A percentile compares a stretch with the other conserved stretches of the same genome.
Conservation (phyloP, 2,888 invertebrate species). For the Ectobius pallidus region DNA sequence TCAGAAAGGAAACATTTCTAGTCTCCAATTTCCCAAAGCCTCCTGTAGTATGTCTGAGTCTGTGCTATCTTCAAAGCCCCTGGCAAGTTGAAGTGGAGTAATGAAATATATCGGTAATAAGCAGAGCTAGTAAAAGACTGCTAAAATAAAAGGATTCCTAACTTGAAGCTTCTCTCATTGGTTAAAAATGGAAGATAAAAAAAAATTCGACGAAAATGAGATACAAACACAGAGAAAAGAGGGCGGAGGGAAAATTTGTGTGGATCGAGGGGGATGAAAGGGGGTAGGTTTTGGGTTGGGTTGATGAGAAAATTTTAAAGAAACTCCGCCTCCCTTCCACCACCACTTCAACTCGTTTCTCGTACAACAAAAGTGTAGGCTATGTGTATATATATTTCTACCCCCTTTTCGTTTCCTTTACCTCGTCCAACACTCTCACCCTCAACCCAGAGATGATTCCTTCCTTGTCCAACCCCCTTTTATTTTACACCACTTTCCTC, state of each 20-base stretch:
- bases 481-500: conserved; percentile 26
- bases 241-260: conserved; percentile 12
- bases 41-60: too few species aligned
- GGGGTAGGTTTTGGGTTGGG: conserved; percentile 25
- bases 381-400: conserved; percentile 24
- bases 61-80: not conserved
- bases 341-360: conserved; percentile 27
- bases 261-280: not conserved
- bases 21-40: too few species aligned
- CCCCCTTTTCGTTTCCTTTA: conserved; percentile 32
- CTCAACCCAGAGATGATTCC: conserved; percentile 31
- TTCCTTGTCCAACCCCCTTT: conserved; percentile 32
- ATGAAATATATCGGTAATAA: not conserved
- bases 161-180: conserved; percentile 17
- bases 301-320: conserved; percentile 28
- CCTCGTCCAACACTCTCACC: conserved; percentile 27
- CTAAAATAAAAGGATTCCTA: conserved; percentile 15
- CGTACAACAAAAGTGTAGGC: conserved; percentile 14
- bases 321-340: conserved; percentile 36
- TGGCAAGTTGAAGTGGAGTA: not conserved
- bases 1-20: too few species aligned
- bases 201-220: conserved; percentile 15
- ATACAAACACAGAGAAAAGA: conserved; percentile 16
- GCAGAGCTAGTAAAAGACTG: not conserved
- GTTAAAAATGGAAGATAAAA: conserved; percentile 18